Evolutionary conservation across 2,888 invertebrate species (phyloP).

Genomic region (Mayetiola destructor): DNA sequence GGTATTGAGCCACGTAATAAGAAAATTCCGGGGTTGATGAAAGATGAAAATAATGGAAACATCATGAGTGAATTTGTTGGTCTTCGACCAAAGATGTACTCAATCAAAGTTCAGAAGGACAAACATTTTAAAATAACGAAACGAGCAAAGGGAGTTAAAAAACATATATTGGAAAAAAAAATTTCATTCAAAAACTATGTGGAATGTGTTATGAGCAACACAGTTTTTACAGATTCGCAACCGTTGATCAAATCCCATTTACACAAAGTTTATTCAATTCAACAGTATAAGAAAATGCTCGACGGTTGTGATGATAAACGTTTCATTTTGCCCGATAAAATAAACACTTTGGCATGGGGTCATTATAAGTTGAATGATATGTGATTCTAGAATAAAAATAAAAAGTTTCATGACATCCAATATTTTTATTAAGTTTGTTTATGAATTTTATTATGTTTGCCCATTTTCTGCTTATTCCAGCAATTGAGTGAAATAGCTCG

Average conservation of each 20-base stretch:
- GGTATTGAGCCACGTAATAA: slow-evolving; percentile 17
- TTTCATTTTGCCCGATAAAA: neutral
- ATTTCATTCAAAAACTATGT: neutral
- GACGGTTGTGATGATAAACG: neutral
- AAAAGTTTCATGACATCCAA: too few relatives aligned
- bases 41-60: neutral
- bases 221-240: neutral
- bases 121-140: too few relatives aligned
- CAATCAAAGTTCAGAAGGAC: too few relatives aligned
- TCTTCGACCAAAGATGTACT: neutral
- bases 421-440: too few relatives aligned
- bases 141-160: neutral
- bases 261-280: neutral
- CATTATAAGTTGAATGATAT: neutral
- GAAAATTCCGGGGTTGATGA: slow-evolving; percentile 16
- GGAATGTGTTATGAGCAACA: neutral
- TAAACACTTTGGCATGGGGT: neutral
- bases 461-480: too few relatives aligned
- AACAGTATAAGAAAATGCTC: neutral
- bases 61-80: neutral
- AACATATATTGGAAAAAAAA: neutral
- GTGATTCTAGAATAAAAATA: too few relatives aligned
- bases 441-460: too few relatives aligned
- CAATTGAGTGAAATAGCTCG: too few relatives aligned
- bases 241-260: neutral